Conservation (phyloP, 1,140 invertebrate genomes). For the Anagrus nilaparvatae region DNA sequence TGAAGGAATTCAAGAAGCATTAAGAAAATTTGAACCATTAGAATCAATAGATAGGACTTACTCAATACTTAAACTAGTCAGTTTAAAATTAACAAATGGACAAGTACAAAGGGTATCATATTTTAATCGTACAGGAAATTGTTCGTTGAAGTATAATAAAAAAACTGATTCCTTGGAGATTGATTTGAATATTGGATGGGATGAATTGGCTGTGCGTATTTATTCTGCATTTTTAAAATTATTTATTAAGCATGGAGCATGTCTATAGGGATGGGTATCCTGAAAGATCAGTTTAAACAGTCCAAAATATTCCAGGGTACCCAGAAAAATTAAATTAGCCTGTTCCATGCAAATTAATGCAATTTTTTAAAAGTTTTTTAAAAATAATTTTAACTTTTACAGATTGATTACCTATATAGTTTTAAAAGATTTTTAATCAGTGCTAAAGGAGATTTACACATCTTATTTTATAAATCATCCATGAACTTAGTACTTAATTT, state of each 20-base stretch:
- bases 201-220: conserved; percentile 19
- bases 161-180: conserved; percentile 9
- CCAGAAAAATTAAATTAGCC: too few relatives aligned
- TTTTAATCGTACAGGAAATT: conserved; percentile 12
- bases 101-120: conserved; percentile 20
- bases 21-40: neutral
- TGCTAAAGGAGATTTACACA: conserved; percentile 16
- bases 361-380: neutral
- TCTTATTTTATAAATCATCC: conserved; percentile 6
- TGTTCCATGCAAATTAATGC: too few relatives aligned
- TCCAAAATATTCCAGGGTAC: too few relatives aligned
- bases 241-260: too few relatives aligned
- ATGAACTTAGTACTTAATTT: neutral
- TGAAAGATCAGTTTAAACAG: too few relatives aligned
- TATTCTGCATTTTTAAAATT: too few relatives aligned
- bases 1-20: neutral
- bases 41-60: conserved; percentile 5
- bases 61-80: conserved; percentile 9
- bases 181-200: conserved; percentile 20
- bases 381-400: neutral
- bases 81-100: conserved; percentile 13
- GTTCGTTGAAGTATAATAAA: conserved; percentile 9
- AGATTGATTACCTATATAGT: conserved; percentile 22
- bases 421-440: conserved; percentile 12
- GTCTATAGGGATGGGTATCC: too few relatives aligned